phyloP scores from a whole-genome alignment of 2,888 invertebrate species.

The Altica lythri region DNA sequence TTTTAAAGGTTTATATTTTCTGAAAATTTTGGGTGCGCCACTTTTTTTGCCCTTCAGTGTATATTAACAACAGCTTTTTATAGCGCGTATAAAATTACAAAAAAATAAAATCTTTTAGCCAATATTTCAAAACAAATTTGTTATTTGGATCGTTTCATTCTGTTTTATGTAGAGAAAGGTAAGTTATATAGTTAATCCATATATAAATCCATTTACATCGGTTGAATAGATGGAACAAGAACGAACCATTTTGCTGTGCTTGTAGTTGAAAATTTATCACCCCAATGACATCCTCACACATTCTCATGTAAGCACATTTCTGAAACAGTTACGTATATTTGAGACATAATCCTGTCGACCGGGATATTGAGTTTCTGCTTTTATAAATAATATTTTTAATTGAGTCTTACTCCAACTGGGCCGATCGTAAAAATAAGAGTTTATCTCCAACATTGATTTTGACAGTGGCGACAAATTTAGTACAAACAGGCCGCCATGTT shows the following conservation, averaged over 20 bases:
- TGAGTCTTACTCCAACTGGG: constrained; percentile 45
- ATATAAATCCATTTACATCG: too few species aligned
- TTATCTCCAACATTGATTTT: constrained; percentile 52
- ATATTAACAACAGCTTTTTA: too few species aligned
- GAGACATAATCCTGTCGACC: constrained; percentile 19
- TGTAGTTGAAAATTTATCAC: constrained; percentile 13
- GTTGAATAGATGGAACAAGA: neutral
- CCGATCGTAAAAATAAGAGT: constrained; percentile 46
- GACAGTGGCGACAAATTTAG: constrained; percentile 54
- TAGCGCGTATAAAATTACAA: too few species aligned
- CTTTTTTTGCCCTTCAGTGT: too few species aligned
- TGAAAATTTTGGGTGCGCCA: too few species aligned
- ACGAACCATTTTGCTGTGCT: constrained; percentile 4
- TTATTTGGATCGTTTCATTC: too few species aligned
- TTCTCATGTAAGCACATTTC: constrained; percentile 8
- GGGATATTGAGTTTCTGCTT: constrained; percentile 19
- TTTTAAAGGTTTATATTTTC: too few species aligned
- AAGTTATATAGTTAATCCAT: too few species aligned
- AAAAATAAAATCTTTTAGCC: too few species aligned
- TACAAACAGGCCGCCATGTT: constrained; percentile 53
- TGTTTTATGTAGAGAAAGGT: too few species aligned
- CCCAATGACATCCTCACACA: constrained; percentile 4
- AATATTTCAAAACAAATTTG: too few species aligned
- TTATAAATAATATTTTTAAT: constrained; percentile 49
- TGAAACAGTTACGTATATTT: constrained; percentile 9